Conservation (phyloP, 2,888 invertebrate genomes). For the Mimachlamys varia region DNA sequence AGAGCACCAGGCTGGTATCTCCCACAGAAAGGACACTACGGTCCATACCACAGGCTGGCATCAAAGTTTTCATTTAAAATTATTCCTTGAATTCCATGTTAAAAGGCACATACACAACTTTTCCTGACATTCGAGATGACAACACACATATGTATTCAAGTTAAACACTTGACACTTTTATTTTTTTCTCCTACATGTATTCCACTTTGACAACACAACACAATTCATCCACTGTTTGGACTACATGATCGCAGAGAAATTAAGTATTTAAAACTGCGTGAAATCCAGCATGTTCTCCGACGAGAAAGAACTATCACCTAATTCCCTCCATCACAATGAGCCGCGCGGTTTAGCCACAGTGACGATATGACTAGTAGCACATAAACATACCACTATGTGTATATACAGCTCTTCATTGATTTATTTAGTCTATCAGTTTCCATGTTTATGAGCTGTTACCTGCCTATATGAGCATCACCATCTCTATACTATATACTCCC, state of each 20-base stretch:
- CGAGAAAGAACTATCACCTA: background rate
- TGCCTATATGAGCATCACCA: background rate
- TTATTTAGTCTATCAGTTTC: background rate
- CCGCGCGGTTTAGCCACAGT: background rate
- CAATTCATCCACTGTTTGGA: too few relatives aligned
- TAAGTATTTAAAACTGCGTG: background rate
- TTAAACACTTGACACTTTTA: background rate
- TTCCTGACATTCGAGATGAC: too few relatives aligned
- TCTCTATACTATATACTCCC: background rate
- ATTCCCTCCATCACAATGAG: background rate
- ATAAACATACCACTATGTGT: background rate
- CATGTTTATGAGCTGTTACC: background rate
- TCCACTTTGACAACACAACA: background rate
- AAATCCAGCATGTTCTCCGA: too few relatives aligned
- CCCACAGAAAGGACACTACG: background rate
- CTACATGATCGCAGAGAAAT: background rate
- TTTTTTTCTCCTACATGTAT: background rate
- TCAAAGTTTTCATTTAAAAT: slow-evolving; percentile 9
- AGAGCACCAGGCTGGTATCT: background rate
- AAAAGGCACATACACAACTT: background rate
- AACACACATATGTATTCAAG: background rate
- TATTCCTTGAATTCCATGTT: background rate
- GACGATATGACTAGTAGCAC: background rate
- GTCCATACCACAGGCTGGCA: background rate
- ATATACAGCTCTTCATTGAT: background rate